Conservation (phyloP, 2,888 invertebrate species). For the Calameuta pallipes region DNA sequence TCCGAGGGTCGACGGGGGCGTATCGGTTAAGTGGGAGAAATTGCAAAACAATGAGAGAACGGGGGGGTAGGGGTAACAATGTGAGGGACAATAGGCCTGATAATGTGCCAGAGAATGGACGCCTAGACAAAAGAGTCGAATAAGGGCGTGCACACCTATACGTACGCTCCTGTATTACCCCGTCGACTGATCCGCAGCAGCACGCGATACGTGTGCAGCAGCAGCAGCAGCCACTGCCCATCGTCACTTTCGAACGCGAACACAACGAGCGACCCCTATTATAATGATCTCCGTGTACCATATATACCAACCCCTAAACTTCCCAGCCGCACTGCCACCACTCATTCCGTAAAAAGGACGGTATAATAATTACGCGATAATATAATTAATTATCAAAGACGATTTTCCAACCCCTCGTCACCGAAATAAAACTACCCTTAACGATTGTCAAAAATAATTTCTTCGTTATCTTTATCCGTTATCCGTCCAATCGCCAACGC, state of each 20-base stretch:
- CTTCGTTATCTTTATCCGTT: too few relatives aligned
- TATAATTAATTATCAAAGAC: background rate
- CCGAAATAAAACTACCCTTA: too few relatives aligned
- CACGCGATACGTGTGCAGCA: background rate
- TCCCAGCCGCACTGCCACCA: rapidly evolving
- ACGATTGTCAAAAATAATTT: too few relatives aligned
- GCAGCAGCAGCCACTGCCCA: background rate
- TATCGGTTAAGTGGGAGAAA: conserved; percentile 66
- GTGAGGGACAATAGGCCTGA: conserved; percentile 66
- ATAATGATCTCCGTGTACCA: background rate
- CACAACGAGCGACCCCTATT: background rate
- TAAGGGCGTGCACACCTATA: conserved; percentile 53
- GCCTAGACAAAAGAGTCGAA: conserved; percentile 66
- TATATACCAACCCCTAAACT: background rate
- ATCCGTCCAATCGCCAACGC: background rate
- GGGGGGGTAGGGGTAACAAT: conserved; percentile 57
- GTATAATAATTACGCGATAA: background rate
- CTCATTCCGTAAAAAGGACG: background rate
- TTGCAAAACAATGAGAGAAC: conserved; percentile 65
- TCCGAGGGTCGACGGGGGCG: conserved; percentile 46
- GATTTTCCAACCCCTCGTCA: too few relatives aligned
- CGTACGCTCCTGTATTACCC: conserved; percentile 44
- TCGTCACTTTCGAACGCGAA: background rate
- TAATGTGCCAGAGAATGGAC: conserved; percentile 66
- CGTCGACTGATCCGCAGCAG: conserved; percentile 41